Evolutionary conservation across 2,113 vertebrate genomes (phyloP).

Genomic region (Anser brachyrhynchus): DNA sequence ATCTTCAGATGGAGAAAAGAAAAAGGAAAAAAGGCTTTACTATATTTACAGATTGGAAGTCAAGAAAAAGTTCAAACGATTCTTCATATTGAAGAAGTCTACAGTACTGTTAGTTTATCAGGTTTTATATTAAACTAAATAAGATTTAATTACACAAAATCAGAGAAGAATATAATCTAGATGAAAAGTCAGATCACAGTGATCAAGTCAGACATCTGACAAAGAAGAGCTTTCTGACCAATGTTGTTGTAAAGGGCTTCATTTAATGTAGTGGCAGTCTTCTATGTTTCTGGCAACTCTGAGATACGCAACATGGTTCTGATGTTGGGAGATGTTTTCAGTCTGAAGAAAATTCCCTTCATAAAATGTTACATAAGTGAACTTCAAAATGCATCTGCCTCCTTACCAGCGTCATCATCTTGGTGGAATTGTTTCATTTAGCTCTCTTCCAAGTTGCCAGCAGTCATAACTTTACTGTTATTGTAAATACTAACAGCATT

Average conservation of each 20-base stretch:
- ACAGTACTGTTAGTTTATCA: background rate
- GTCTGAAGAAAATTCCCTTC: background rate
- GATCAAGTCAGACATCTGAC: background rate
- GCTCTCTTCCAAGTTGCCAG: background rate
- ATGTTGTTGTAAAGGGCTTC: background rate
- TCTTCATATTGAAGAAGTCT: background rate
- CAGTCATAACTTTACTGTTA: background rate
- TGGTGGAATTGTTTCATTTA: background rate
- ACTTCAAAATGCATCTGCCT: background rate
- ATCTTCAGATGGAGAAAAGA: constrained; percentile 16
- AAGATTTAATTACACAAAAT: background rate
- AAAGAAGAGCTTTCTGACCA: background rate
- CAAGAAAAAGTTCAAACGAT: background rate
- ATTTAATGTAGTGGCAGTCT: background rate
- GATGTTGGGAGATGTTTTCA: background rate
- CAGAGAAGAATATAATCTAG: background rate
- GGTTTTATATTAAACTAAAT: background rate
- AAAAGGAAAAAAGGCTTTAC: background rate
- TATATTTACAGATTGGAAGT: background rate
- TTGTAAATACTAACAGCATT: background rate
- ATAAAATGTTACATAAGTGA: background rate
- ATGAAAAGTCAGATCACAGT: background rate
- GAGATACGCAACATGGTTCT: background rate
- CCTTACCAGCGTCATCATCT: background rate
- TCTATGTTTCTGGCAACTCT: background rate